Evolutionary conservation across 2,797 vertebrate genomes (phyloP).

Genomic region (Myotis daubentonii): DNA sequence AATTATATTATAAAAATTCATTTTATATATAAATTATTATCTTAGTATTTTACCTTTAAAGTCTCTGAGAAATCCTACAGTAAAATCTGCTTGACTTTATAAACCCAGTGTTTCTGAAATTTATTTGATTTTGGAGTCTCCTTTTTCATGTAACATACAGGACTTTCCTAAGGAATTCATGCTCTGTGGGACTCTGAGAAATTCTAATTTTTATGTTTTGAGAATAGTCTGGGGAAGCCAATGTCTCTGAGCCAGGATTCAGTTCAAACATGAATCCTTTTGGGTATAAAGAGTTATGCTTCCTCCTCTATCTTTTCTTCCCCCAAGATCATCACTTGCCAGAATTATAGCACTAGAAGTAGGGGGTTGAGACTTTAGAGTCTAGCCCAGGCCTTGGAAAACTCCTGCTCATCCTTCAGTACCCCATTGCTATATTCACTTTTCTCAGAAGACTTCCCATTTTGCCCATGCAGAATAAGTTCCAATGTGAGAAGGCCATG

Average conservation of each 20-base stretch:
- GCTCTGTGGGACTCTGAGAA: not conserved
- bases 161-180: not conserved
- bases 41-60: constrained; percentile 24
- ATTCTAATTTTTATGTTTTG: not conserved
- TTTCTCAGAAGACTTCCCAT: not conserved
- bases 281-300: not conserved
- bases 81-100: not conserved
- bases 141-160: not conserved
- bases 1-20: not conserved
- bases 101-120: not conserved
- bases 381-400: not conserved
- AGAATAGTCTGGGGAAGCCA: not conserved
- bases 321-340: not conserved
- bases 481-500: not conserved
- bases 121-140: not conserved
- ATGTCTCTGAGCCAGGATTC: not conserved
- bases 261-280: not conserved
- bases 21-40: not conserved
- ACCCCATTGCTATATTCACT: not conserved
- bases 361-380: not conserved
- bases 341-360: not conserved
- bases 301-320: not conserved
- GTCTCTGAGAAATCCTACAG: not conserved
- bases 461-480: not conserved
- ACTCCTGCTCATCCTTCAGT: not conserved